These are phyloP conservation scores for Linurgus olivaceus DNA, from an alignment of 2,797 vertebrate species.

Conservation along the genomic window DNA sequence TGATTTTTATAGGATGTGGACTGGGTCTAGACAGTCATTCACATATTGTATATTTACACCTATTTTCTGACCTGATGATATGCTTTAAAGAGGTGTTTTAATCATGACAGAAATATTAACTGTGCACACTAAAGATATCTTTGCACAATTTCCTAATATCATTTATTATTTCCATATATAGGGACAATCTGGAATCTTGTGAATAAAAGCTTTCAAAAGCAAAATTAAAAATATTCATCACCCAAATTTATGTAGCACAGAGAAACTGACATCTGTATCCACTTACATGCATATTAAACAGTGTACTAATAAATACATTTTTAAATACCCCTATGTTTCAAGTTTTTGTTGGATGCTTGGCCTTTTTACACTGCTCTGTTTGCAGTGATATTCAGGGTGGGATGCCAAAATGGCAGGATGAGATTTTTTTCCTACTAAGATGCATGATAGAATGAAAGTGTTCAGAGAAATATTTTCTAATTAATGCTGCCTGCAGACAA, in stretches of 20 bases:
- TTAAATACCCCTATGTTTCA: constrained; percentile 48
- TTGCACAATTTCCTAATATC: constrained; percentile 28
- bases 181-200: constrained; percentile 19
- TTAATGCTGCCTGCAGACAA: constrained; percentile 1
- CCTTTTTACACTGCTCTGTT: constrained; percentile 1
- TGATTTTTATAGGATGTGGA: neutral
- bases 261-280: constrained; percentile 62
- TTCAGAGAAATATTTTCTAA: constrained; percentile 35
- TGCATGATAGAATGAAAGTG: neutral
- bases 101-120: constrained; percentile 16
- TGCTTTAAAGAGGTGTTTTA: neutral
- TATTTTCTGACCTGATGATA: neutral
- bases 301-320: constrained; percentile 52
- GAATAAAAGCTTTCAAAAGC: constrained; percentile 47
- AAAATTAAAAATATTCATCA: constrained; percentile 62
- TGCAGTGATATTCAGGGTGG: constrained; percentile 4
- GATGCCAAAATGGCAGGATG: neutral
- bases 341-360: constrained; percentile 1
- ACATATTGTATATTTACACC: neutral
- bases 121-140: neutral
- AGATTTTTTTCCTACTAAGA: neutral
- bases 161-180: constrained; percentile 46
- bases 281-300: constrained; percentile 49
- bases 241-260: constrained; percentile 39
- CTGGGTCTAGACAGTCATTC: neutral